Percentiles rank a stretch among this genome's conserved stretches.
These are phyloP conservation scores for Sula dactylatra DNA, from an alignment of 2,113 vertebrate species.

Conservation along the genomic window DNA sequence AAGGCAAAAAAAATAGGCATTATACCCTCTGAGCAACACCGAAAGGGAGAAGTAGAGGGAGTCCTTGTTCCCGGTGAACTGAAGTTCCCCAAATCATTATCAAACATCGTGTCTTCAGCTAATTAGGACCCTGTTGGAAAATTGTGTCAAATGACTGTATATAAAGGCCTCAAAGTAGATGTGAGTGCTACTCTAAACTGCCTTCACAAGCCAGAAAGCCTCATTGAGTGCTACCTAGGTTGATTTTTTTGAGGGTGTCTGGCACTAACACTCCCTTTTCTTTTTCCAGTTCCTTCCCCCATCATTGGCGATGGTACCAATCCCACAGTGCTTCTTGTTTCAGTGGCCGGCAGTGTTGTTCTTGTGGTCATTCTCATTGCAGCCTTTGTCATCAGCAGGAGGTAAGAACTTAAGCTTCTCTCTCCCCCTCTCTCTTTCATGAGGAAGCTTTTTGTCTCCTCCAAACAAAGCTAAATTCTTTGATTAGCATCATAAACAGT, in stretches of 20 bases:
- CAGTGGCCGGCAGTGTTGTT: slow-evolving; percentile 91
- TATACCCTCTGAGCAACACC: neutral
- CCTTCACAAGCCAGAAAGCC: neutral
- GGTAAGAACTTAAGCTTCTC: slow-evolving; percentile 80
- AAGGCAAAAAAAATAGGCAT: neutral
- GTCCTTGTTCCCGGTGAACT: neutral
- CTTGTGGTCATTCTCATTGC: slow-evolving; percentile 95
- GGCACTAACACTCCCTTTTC: slow-evolving; percentile 20
- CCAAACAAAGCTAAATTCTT: slow-evolving; percentile 74
- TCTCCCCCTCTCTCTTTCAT: slow-evolving; percentile 48
- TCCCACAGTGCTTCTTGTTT: slow-evolving; percentile 92
- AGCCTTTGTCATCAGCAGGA: slow-evolving; percentile 95
- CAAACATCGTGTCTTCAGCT: slow-evolving; percentile 25
- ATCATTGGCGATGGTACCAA: slow-evolving; percentile 94
- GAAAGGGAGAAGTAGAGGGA: neutral
- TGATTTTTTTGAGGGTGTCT: slow-evolving; percentile 7
- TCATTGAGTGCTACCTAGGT: neutral
- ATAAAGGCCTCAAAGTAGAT: neutral
- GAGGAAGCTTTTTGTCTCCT: slow-evolving; percentile 67
- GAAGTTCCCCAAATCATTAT: slow-evolving; percentile 14
- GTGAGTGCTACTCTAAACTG: neutral
- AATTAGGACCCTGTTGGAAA: slow-evolving; percentile 46
- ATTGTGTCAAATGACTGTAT: neutral
- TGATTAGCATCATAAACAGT: slow-evolving; percentile 78
- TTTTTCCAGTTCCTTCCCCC: slow-evolving; percentile 87